These are phyloP conservation scores for Phyllotis vaccarum DNA, from an alignment of 2,797 vertebrate species.

Conservation along the genomic window DNA sequence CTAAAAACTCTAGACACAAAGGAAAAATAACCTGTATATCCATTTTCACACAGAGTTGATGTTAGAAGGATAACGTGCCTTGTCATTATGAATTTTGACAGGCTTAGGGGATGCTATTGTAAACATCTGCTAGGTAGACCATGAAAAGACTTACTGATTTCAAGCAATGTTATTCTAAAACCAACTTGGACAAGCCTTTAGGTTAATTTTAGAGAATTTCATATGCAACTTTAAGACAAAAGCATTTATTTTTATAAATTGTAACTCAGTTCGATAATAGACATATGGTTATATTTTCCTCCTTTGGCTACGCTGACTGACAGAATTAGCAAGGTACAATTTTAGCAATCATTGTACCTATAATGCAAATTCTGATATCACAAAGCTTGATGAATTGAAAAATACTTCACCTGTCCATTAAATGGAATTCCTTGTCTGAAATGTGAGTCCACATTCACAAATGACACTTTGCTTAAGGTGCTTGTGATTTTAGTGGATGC, in stretches of 20 bases:
- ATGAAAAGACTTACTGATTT: neutral
- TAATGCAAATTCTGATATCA: neutral
- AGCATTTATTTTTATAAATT: constrained; percentile 18
- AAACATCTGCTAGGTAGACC: constrained; percentile 20
- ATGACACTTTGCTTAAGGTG: constrained; percentile 81
- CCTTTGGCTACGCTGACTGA: neutral
- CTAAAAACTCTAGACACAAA: constrained; percentile 14
- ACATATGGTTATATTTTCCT: neutral
- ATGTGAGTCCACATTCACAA: constrained; percentile 81
- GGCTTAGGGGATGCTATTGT: neutral
- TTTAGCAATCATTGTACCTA: neutral
- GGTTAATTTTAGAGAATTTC: neutral
- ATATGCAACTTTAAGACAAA: neutral
- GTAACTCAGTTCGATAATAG: neutral
- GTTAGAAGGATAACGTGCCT: neutral
- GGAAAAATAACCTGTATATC: neutral
- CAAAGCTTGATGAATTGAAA: neutral
- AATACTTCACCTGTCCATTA: constrained; percentile 85
- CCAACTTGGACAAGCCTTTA: neutral
- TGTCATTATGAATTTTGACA: neutral
- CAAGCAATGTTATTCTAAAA: neutral
- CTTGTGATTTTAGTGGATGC: constrained; percentile 82
- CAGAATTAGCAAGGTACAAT: neutral
- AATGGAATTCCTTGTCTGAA: constrained; percentile 87
- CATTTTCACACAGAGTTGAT: neutral